Percentiles rank a stretch among this genome's conserved stretches.
These are phyloP conservation scores for Adelphocoris suturalis DNA, from an alignment of 2,888 invertebrate genomes.

Conservation along the genomic window DNA sequence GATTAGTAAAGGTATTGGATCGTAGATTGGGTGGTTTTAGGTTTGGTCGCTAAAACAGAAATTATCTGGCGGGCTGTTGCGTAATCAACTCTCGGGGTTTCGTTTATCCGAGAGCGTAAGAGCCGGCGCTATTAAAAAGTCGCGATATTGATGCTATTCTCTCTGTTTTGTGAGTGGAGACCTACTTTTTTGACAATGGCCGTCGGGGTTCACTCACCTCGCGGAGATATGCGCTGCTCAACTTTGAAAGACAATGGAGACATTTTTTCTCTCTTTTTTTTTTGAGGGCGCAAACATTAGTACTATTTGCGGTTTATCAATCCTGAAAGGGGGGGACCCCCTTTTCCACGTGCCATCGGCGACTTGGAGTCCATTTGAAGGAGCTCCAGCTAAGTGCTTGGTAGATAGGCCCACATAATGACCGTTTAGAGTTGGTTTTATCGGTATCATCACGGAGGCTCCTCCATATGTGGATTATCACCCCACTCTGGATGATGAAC, in stretches of 20 bases:
- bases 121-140: conserved; percentile 36
- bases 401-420: conserved; percentile 14
- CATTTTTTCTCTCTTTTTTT: conserved; percentile 21
- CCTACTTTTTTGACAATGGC: conserved; percentile 45
- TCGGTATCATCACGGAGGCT: conserved; percentile 12
- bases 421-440: conserved; percentile 20
- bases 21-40: too few species aligned
- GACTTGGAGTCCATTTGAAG: not conserved
- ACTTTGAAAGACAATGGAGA: conserved; percentile 59
- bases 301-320: conserved; percentile 59
- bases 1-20: too few species aligned
- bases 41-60: not conserved
- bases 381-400: not conserved
- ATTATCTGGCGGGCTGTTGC: not conserved
- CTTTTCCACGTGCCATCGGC: not conserved
- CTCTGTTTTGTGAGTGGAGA: conserved; percentile 40
- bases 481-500: not conserved
- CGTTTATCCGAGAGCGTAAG: conserved; percentile 6
- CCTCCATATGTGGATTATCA: not conserved
- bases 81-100: conserved; percentile 8
- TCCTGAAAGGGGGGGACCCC: not conserved
- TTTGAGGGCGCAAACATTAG: conserved; percentile 35
- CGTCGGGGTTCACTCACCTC: conserved; percentile 59
- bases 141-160: conserved; percentile 43
- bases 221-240: conserved; percentile 51